Evolutionary conservation across 2,888 invertebrate species (phyloP).

Genomic region (Pristionchus entomophagus): DNA sequence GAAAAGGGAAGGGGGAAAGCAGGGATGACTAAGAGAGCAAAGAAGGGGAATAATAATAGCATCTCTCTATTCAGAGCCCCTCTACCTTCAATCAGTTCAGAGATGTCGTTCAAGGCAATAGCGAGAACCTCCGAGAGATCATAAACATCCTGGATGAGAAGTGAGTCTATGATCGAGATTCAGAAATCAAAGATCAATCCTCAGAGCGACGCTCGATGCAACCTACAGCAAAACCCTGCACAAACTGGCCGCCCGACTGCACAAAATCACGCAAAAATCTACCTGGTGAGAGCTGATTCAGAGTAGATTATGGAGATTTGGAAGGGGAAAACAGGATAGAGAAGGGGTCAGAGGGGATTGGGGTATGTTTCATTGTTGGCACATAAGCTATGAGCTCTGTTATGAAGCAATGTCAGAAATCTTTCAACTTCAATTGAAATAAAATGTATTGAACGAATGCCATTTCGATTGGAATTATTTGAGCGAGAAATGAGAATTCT

Average conservation of each 20-base stretch:
- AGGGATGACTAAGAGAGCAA: neutral
- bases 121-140: conserved; percentile 45
- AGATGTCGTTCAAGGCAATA: conserved; percentile 32
- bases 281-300: conserved; percentile 29
- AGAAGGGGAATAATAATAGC: neutral
- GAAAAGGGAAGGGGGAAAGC: neutral
- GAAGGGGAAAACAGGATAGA: neutral
- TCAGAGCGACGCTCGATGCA: conserved; percentile 39
- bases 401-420: neutral
- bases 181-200: neutral
- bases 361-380: neutral
- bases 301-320: neutral
- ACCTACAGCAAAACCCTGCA: conserved; percentile 45
- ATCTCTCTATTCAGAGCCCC: conserved; percentile 45
- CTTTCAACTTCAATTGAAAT: neutral
- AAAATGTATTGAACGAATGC: neutral
- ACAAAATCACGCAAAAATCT: conserved; percentile 48
- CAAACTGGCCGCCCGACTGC: conserved; percentile 47
- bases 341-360: neutral
- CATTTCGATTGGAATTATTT: no score
- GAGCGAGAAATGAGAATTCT: no score
- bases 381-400: neutral
- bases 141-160: conserved; percentile 45
- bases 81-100: conserved; percentile 41
- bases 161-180: conserved; percentile 3